A percentile compares a stretch with the other conserved stretches of the same genome.
These are phyloP conservation scores for Dendronephthya gigantea DNA, from an alignment of 64 coral and sea anemone genomes.

Conservation along the genomic window DNA sequence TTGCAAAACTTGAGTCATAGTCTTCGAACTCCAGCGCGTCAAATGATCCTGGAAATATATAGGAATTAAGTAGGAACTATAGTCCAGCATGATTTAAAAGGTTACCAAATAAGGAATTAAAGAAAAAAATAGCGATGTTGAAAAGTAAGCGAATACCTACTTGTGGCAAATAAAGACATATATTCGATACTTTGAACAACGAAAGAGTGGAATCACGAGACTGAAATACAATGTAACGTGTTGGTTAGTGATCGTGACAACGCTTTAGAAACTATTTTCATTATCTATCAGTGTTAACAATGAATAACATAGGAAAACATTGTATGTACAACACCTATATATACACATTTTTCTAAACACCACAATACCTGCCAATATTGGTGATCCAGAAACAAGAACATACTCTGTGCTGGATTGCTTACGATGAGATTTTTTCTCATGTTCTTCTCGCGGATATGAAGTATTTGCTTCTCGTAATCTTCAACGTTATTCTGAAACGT, in stretches of 20 bases:
- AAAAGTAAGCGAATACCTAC: conserved; percentile 25
- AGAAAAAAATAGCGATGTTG: background rate
- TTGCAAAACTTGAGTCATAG: background rate
- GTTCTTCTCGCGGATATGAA: conserved; percentile 45
- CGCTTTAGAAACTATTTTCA: too few species aligned
- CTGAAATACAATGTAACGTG: background rate
- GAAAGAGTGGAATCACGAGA: background rate
- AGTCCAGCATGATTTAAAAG: background rate
- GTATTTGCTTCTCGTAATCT: conserved; percentile 91
- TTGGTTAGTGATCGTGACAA: too few species aligned
- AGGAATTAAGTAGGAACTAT: too few species aligned
- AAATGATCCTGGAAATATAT: background rate
- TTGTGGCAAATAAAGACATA: conserved; percentile 83
- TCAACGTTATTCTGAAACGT: conserved; percentile 58
- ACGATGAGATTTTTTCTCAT: conserved; percentile 56
- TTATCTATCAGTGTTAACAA: too few species aligned
- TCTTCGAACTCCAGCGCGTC: background rate
- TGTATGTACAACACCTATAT: too few species aligned
- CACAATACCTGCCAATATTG: conserved; percentile 56
- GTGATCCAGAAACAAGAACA: conserved; percentile 87
- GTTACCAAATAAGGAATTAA: background rate
- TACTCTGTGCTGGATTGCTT: conserved; percentile 70
- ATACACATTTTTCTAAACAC: background rate
- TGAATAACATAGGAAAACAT: too few species aligned
- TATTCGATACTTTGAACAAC: conserved; percentile 69